Percentiles rank a stretch among this genome's conserved stretches.
Conservation (phyloP, 1,140 invertebrate species). For the Geopemphigus sp. region DNA sequence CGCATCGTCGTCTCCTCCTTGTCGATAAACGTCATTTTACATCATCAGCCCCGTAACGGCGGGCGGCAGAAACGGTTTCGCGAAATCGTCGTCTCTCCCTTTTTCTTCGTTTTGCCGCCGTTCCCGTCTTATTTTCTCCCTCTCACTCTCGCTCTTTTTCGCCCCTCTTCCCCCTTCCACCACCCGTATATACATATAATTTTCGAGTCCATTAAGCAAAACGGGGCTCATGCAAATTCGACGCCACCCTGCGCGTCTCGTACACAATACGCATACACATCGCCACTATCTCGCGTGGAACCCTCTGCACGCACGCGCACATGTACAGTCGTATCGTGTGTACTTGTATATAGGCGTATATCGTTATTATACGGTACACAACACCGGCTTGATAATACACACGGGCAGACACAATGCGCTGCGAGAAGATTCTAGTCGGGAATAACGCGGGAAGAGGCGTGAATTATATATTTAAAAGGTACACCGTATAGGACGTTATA, state of each 20-base stretch:
- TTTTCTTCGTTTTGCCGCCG: too few species aligned
- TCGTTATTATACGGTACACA: neutral
- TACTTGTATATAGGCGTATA: neutral
- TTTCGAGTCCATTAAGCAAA: conserved; percentile 49
- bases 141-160: neutral
- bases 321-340: neutral
- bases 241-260: conserved; percentile 3
- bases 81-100: conserved; percentile 26
- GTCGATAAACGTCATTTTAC: conserved; percentile 39
- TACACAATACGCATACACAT: neutral
- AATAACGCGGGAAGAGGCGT: too few species aligned
- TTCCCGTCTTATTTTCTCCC: neutral
- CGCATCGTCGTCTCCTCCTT: conserved; percentile 15
- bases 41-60: conserved; percentile 7
- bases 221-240: conserved; percentile 47
- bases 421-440: too few species aligned
- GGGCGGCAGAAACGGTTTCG: neutral
- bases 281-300: too few species aligned
- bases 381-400: too few species aligned
- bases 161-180: neutral
- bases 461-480: neutral
- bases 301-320: neutral
- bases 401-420: too few species aligned
- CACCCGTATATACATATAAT: conserved; percentile 9
- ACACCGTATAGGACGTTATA: neutral